A percentile compares a stretch with the other conserved stretches of the same genome.
phyloP scores from a whole-genome alignment of 2,888 invertebrate genomes.

The Xestia ashworthii region DNA sequence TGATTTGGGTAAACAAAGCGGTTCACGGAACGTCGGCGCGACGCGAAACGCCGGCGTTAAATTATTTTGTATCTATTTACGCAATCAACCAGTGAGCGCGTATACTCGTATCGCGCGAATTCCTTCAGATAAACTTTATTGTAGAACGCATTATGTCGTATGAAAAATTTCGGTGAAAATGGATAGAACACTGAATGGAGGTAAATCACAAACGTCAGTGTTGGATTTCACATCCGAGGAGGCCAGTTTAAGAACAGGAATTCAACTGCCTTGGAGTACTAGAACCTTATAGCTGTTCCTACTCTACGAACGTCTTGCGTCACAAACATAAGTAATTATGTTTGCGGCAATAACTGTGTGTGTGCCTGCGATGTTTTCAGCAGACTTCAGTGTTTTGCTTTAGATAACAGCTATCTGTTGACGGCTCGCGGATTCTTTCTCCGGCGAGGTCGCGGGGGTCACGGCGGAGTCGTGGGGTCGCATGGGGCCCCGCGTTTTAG shows the following conservation, averaged over 20 bases:
- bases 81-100: conserved; percentile 45
- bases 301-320: not conserved
- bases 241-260: not conserved
- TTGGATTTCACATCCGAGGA: not conserved
- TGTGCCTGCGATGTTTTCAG: conserved; percentile 47
- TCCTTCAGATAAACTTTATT: conserved; percentile 59
- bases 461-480: conserved; percentile 25
- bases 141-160: conserved; percentile 23
- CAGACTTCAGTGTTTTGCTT: conserved; percentile 43
- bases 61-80: conserved; percentile 61
- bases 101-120: conserved; percentile 50
- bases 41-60: conserved; percentile 13
- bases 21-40: not conserved
- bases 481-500: conserved; percentile 37
- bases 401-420: conserved; percentile 71
- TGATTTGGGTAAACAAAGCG: conserved; percentile 55
- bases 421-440: conserved; percentile 58
- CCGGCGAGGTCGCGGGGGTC: conserved; percentile 45
- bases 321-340: not conserved
- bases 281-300: not conserved
- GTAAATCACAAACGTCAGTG: not conserved
- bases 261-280: not conserved
- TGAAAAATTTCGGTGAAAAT: conserved; percentile 4
- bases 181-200: not conserved
- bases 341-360: not conserved